Evolutionary conservation across 2,797 vertebrate genomes (phyloP).

Genomic region (Hoplostethus atlanticus): DNA sequence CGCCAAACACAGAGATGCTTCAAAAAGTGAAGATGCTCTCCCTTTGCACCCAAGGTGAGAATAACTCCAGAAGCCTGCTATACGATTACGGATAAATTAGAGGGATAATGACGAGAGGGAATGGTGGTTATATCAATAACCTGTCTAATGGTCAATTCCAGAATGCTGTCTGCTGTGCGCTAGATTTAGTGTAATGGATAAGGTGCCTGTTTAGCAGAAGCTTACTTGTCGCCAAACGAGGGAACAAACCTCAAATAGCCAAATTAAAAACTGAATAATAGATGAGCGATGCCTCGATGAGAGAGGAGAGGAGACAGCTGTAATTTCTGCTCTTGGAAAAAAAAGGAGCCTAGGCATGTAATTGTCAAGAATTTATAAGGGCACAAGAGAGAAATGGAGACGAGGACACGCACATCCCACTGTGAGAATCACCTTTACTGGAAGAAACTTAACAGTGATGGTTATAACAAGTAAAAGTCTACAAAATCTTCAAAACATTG

Average conservation of each 20-base stretch:
- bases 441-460: constrained; percentile 69
- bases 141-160: constrained; percentile 85
- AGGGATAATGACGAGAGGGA: constrained; percentile 81
- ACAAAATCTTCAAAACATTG: constrained; percentile 73
- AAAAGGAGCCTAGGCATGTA: constrained; percentile 72
- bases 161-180: constrained; percentile 81
- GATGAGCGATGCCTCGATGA: constrained; percentile 85
- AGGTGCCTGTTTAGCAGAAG: constrained; percentile 84
- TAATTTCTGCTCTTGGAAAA: constrained; percentile 81
- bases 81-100: constrained; percentile 86
- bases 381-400: constrained; percentile 68
- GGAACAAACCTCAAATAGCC: constrained; percentile 87
- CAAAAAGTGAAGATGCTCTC: constrained; percentile 71
- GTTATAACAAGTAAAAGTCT: constrained; percentile 70
- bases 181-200: constrained; percentile 86
- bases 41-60: constrained; percentile 76
- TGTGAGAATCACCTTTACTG: constrained; percentile 72
- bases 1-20: constrained; percentile 69
- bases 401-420: constrained; percentile 61
- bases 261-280: constrained; percentile 91
- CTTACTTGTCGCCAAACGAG: constrained; percentile 84
- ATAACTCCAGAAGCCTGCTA: constrained; percentile 77
- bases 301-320: constrained; percentile 82
- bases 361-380: constrained; percentile 82
- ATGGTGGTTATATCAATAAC: constrained; percentile 86